phyloP scores from a whole-genome alignment of 2,113 vertebrate species.

The Puma concolor region DNA sequence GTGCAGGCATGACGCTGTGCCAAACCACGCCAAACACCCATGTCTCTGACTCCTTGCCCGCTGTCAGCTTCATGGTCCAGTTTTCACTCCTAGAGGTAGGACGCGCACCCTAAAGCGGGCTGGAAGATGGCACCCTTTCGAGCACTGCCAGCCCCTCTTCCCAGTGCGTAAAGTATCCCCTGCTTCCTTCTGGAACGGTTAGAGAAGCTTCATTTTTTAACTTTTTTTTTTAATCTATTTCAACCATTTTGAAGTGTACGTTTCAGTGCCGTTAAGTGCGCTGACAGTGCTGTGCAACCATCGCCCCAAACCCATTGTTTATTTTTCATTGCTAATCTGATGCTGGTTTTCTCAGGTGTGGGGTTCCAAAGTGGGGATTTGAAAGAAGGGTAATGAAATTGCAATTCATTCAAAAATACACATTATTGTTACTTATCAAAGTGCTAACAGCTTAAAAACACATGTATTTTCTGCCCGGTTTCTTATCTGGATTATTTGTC shows the following conservation, averaged over 20 bases:
- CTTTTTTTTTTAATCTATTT: background rate
- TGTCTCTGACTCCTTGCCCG: background rate
- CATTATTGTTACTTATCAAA: constrained; percentile 19
- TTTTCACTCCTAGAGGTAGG: background rate
- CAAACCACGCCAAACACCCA: background rate
- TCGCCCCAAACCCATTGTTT: background rate
- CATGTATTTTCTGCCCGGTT: constrained; percentile 37
- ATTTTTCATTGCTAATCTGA: background rate
- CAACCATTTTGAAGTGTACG: background rate
- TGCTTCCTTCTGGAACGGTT: background rate
- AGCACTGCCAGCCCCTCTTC: background rate
- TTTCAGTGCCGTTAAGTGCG: background rate
- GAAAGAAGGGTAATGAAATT: background rate
- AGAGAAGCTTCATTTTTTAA: background rate
- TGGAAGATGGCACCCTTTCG: rapidly evolving
- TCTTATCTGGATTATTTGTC: constrained; percentile 50
- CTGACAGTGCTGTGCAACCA: rapidly evolving
- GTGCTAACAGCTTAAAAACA: constrained; percentile 6
- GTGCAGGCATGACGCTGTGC: no score
- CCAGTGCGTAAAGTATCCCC: no score
- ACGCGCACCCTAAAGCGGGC: rapidly evolving
- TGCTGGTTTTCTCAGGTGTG: background rate
- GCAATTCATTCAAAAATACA: background rate
- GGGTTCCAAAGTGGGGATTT: background rate
- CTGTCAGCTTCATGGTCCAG: rapidly evolving